phyloP scores from a whole-genome alignment of 2,113 vertebrate species.

The Paralichthys olivaceus region DNA sequence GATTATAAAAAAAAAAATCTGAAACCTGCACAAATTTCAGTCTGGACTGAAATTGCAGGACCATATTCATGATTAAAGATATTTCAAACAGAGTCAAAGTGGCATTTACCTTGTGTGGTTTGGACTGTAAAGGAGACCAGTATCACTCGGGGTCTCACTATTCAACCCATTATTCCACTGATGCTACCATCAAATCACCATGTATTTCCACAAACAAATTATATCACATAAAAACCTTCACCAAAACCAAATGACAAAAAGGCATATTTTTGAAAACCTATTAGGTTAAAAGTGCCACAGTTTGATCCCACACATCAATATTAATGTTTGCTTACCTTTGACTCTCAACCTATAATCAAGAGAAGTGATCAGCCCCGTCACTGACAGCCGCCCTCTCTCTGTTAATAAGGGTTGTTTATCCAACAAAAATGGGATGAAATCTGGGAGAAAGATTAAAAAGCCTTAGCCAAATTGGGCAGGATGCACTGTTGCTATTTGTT shows the following conservation, averaged over 20 bases:
- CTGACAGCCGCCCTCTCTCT: conserved; percentile 38
- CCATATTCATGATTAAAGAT: background rate
- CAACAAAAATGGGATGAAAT: conserved; percentile 67
- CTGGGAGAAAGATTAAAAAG: conserved; percentile 57
- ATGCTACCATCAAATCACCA: background rate
- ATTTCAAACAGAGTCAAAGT: background rate
- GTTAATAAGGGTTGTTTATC: conserved; percentile 66
- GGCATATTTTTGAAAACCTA: background rate
- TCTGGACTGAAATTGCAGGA: background rate
- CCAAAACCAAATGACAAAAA: background rate
- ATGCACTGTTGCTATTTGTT: conserved; percentile 66
- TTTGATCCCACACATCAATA: background rate
- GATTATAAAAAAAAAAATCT: background rate
- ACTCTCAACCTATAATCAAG: conserved; percentile 35
- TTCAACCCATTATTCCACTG: conserved; percentile 9
- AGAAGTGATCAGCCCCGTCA: conserved; percentile 7
- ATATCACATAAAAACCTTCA: background rate
- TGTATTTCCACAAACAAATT: background rate
- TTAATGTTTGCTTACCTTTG: conserved; percentile 59
- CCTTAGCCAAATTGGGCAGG: conserved; percentile 48
- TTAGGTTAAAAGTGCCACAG: background rate
- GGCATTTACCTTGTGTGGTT: conserved; percentile 17
- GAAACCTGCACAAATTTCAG: no score
- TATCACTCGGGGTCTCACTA: conserved; percentile 12
- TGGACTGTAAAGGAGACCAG: conserved; percentile 14